Conservation (phyloP, 2,888 invertebrate genomes). For the Orchesella flavescens region DNA sequence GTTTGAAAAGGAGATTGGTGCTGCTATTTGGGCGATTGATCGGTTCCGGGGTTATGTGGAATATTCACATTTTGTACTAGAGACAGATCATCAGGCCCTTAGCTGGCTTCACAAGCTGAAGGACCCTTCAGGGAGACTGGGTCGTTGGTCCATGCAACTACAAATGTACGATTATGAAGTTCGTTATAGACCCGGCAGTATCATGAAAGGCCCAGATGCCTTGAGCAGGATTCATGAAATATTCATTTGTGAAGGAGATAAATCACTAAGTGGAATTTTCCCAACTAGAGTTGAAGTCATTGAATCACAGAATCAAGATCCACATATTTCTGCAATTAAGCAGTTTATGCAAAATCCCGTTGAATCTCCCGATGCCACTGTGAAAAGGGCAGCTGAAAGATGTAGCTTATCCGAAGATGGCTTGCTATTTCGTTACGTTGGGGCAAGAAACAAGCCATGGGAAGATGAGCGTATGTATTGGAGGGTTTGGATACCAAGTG, state of each 20-base stretch:
- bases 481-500: constrained; percentile 42
- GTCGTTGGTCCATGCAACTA: constrained; percentile 75
- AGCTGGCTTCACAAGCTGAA: constrained; percentile 74
- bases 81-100: constrained; percentile 75
- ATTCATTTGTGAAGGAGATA: neutral
- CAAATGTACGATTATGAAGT: constrained; percentile 74
- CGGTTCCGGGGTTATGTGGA: constrained; percentile 75
- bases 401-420: neutral
- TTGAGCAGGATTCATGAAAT: neutral
- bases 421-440: constrained; percentile 23
- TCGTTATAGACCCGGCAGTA: constrained; percentile 73
- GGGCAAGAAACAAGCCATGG: constrained; percentile 37
- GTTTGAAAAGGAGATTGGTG: constrained; percentile 74
- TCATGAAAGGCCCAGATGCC: neutral
- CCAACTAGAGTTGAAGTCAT: constrained; percentile 32
- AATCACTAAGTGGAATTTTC: neutral
- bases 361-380: neutral
- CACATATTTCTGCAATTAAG: constrained; percentile 25
- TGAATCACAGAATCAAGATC: constrained; percentile 35
- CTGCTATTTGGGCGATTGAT: constrained; percentile 73
- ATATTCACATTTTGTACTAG: constrained; percentile 73
- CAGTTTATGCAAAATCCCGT: neutral
- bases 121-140: constrained; percentile 73
- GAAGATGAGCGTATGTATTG: constrained; percentile 33
- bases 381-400: neutral